Evolutionary conservation across 2,113 vertebrate species (phyloP).

Genomic region (Xenus cinereus): DNA sequence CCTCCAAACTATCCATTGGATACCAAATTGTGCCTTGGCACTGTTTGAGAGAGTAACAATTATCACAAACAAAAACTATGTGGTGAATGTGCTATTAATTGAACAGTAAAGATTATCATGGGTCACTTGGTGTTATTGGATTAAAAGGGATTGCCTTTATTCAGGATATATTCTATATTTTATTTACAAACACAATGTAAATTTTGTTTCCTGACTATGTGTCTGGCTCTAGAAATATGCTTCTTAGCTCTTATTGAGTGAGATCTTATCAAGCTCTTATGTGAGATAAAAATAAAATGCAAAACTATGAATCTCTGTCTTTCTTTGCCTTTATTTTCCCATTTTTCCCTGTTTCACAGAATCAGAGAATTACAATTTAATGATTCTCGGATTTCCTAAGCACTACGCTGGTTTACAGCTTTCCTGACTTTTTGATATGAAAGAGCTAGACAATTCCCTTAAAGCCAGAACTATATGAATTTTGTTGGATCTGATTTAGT

Average conservation of each 20-base stretch:
- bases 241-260: background rate
- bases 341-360: background rate
- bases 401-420: background rate
- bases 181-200: background rate
- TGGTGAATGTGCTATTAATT: background rate
- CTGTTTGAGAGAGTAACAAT: background rate
- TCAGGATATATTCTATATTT: background rate
- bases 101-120: background rate
- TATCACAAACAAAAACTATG: accelerated
- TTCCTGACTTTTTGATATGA: background rate
- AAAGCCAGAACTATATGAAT: background rate
- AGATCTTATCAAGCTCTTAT: too few species aligned
- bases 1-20: background rate
- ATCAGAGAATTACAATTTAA: background rate
- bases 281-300: background rate
- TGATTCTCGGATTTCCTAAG: background rate
- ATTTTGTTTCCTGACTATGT: background rate
- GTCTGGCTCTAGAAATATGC: background rate
- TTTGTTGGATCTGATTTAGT: background rate
- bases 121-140: background rate
- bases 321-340: background rate
- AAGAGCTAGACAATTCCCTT: background rate
- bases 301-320: background rate
- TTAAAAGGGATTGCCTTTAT: background rate
- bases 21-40: background rate